phyloP scores from a whole-genome alignment of 2,113 vertebrate species.

The Psephotus haematonotus region DNA sequence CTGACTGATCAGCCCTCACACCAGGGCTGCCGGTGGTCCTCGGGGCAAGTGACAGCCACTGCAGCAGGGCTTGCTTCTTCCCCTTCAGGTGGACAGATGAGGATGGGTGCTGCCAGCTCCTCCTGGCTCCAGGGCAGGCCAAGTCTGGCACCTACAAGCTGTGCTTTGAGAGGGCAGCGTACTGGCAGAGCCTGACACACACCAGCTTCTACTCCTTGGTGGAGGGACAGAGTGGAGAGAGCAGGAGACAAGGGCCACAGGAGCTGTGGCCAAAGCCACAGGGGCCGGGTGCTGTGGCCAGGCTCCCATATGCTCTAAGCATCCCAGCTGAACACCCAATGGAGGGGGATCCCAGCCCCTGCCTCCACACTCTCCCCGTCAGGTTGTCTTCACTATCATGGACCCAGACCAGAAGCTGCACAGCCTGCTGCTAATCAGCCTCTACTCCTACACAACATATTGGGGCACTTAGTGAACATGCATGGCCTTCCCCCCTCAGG shows the following conservation, averaged over 20 bases:
- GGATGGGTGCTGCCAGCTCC: conserved; percentile 82
- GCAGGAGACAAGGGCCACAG: background rate
- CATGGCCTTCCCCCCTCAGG: too few species aligned
- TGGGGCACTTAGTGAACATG: conserved; percentile 77
- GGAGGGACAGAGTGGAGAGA: conserved; percentile 74
- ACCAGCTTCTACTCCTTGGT: conserved; percentile 87
- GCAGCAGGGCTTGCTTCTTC: background rate
- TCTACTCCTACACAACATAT: conserved; percentile 89
- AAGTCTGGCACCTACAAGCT: conserved; percentile 85
- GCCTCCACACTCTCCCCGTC: background rate
- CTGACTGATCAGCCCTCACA: background rate
- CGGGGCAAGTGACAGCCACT: too few species aligned
- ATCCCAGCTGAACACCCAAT: too few species aligned
- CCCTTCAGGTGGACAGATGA: conserved; percentile 77
- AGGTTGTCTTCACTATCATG: conserved; percentile 85
- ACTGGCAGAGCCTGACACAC: conserved; percentile 83
- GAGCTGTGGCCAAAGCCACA: too few species aligned
- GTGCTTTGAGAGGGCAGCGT: conserved; percentile 84
- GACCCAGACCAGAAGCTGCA: conserved; percentile 80
- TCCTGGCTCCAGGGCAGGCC: conserved; percentile 73
- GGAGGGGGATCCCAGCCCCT: background rate
- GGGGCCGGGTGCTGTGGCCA: background rate
- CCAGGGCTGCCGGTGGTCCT: background rate
- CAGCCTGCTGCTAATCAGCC: conserved; percentile 86
- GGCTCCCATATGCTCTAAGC: background rate